These are phyloP conservation scores for Dinothrombium tinctorium DNA, from an alignment of 1,140 invertebrate genomes.

Conservation along the genomic window DNA sequence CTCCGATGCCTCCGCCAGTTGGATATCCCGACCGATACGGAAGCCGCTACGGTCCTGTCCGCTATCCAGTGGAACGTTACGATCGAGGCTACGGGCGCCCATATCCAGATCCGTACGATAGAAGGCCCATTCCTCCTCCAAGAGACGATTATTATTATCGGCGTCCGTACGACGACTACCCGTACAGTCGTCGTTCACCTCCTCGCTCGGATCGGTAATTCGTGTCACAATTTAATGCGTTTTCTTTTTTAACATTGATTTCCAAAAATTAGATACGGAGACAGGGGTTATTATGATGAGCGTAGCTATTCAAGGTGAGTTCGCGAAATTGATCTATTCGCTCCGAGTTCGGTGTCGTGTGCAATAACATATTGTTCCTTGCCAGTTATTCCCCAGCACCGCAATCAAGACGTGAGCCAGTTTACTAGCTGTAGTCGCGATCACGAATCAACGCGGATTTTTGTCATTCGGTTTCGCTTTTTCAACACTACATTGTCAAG, in stretches of 20 bases:
- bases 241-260: background rate
- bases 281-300: background rate
- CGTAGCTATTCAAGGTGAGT: too few species aligned
- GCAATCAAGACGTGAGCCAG: too few species aligned
- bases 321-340: too few species aligned
- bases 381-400: too few species aligned
- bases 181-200: conserved; percentile 8
- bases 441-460: too few species aligned
- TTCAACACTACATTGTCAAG: too few species aligned
- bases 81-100: conserved; percentile 10
- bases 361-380: too few species aligned
- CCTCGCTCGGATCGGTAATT: conserved; percentile 1
- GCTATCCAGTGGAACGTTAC: conserved; percentile 8
- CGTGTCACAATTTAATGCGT: background rate
- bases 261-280: background rate
- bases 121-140: conserved; percentile 9
- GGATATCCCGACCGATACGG: conserved; percentile 3
- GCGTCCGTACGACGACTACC: conserved; percentile 11
- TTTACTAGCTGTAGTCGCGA: too few species aligned
- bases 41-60: conserved; percentile 8
- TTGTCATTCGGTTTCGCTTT: too few species aligned
- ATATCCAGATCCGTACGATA: conserved; percentile 14
- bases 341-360: too few species aligned
- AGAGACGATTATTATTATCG: conserved; percentile 13
- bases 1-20: conserved; percentile 5